Conservation (phyloP, 2,113 vertebrate genomes). For the Vicugna pacos region DNA sequence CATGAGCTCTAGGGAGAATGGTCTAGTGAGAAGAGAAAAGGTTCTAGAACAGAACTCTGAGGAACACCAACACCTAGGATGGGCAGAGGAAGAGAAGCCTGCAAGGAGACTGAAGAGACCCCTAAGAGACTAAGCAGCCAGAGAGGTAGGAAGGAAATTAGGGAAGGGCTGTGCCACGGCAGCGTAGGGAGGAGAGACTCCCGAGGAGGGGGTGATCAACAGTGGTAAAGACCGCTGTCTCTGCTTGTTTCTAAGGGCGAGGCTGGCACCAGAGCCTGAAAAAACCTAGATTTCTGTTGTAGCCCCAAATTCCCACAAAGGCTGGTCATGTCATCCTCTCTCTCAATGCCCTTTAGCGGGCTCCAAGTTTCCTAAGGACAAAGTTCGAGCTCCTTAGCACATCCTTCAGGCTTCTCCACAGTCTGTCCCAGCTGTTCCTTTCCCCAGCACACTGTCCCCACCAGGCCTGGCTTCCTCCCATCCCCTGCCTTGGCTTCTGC, state of each 20-base stretch:
- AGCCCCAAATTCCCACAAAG: background rate
- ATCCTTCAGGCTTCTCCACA: background rate
- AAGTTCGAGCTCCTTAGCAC: background rate
- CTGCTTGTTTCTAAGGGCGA: background rate
- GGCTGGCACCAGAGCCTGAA: background rate
- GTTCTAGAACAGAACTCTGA: constrained; percentile 58
- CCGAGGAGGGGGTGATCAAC: background rate
- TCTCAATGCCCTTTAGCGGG: background rate
- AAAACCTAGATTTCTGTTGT: background rate
- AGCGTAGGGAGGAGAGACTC: background rate
- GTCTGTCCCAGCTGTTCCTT: background rate
- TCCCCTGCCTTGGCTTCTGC: background rate
- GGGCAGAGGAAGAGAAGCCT: constrained; percentile 29
- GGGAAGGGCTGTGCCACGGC: background rate
- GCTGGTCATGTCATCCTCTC: background rate
- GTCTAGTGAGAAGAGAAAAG: constrained; percentile 9
- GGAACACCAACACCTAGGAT: constrained; percentile 34
- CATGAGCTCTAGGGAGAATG: constrained; percentile 6
- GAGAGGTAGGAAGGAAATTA: background rate
- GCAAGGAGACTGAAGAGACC: background rate
- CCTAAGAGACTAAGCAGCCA: background rate
- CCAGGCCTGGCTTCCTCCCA: background rate
- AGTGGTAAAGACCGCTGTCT: background rate
- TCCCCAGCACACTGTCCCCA: background rate
- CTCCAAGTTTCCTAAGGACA: background rate